phyloP scores from a whole-genome alignment of 1,140 invertebrate genomes.

The Lerema accius region DNA sequence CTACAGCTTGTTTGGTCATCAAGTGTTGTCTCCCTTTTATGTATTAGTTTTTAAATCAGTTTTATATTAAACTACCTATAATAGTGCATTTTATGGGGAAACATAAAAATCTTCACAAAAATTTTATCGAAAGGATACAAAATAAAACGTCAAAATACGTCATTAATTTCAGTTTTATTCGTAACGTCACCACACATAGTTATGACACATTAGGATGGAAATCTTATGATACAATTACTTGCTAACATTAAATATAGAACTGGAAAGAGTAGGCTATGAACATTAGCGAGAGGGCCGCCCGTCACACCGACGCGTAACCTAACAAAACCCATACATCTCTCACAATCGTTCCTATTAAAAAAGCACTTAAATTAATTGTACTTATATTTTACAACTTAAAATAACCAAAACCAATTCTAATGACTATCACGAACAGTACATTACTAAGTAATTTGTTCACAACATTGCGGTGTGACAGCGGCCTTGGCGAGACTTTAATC shows the following conservation, averaged over 20 bases:
- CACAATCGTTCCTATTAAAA: constrained; percentile 5
- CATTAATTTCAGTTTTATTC: constrained; percentile 51
- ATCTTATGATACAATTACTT: constrained; percentile 66
- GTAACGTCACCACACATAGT: constrained; percentile 75
- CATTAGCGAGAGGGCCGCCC: constrained; percentile 24
- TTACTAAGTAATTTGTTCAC: constrained; percentile 24
- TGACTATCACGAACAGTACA: constrained; percentile 24
- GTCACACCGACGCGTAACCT: constrained; percentile 38
- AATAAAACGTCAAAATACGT: constrained; percentile 46
- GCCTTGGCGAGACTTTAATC: constrained; percentile 14
- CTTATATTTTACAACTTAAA: constrained; percentile 29
- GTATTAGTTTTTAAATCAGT: too few relatives aligned
- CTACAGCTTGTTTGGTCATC: too few relatives aligned
- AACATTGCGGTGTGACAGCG: constrained; percentile 21
- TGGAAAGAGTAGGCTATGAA: constrained; percentile 50
- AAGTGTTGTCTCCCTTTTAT: too few relatives aligned
- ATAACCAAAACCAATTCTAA: constrained; percentile 31
- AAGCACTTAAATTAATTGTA: constrained; percentile 26
- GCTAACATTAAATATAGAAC: constrained; percentile 58
- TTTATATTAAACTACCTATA: too few relatives aligned
- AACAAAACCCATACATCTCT: not conserved
- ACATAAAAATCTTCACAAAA: too few relatives aligned
- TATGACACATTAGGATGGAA: constrained; percentile 74
- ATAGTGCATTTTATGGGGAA: too few relatives aligned
- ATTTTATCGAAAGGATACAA: constrained; percentile 17